Evolutionary conservation across 2,113 vertebrate species (phyloP), one percentile per base, ranked within the genome.

Genomic region (Tychaedon coryphoeus): DNA sequence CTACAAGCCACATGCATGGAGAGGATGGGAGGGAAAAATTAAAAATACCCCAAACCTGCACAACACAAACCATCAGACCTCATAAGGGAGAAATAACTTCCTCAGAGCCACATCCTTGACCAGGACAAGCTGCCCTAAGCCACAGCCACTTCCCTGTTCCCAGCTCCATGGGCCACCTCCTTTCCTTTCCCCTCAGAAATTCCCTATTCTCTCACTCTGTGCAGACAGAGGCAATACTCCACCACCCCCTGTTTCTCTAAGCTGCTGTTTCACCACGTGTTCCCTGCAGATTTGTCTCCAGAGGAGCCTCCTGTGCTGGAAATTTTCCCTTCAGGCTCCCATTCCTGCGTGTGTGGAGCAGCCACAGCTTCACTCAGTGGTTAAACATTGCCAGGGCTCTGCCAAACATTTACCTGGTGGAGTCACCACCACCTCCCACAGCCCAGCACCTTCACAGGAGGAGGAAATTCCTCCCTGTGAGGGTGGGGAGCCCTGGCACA

Each of bases 361-460:
- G 74, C 38, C 20, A 7, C 19, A 29, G 75, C 76, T 83, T 54
- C 0, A 0, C 57, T 31, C 12, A 1, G 31, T 1, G 3, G 86
- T 92, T 95, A 95, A 95, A 94, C 62, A 96, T 97, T 95, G 82
- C 20, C 4, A 5, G 74, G 18, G 74, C 77, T 75, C 73, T 18
- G 80, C 60, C 80, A 60, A 82, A 79, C 74, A 48, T 88, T 90
- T 10, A 57, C 65, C 74, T 3, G 4, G 3, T 13, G n/a, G 26
- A 92, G 16, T 29, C 48, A 45, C 45, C 16, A 45, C 36, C 16
- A 0, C 1, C 42, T 88, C 67, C 67, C 79, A 26, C 1, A 34
- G 1, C 56, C 71, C 71, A 58, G 1, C 12, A 5, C 5, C 11
- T 60, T 40, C 74, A 13, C 0, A 19, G 22, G 11, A 22, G 78